Evolutionary conservation across 2,113 vertebrate species (phyloP).

Genomic region (Merops nubicus): DNA sequence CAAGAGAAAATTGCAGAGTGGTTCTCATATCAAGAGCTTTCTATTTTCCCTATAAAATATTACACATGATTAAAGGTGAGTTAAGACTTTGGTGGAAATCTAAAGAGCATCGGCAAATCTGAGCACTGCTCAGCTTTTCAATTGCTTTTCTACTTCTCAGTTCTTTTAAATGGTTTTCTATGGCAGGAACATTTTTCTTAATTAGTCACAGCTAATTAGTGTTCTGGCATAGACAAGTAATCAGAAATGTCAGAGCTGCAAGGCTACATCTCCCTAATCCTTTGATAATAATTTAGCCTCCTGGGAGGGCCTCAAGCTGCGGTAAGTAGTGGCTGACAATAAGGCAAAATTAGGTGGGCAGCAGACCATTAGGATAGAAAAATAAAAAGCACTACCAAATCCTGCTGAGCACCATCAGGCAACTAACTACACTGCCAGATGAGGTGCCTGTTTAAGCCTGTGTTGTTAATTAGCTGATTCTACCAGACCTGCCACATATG

Average conservation of each 20-base stretch:
- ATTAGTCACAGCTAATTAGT: slow-evolving; percentile 93
- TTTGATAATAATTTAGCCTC: slow-evolving; percentile 92
- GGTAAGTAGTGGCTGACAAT: slow-evolving; percentile 90
- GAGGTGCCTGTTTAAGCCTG: slow-evolving; percentile 91
- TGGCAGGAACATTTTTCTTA: slow-evolving; percentile 89
- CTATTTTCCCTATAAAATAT: slow-evolving; percentile 53
- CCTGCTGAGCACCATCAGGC: slow-evolving; percentile 89
- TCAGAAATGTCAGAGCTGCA: slow-evolving; percentile 90
- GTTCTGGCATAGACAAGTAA: slow-evolving; percentile 90
- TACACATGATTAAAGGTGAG: slow-evolving; percentile 78
- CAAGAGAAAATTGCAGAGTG: slow-evolving; percentile 17
- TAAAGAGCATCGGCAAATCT: slow-evolving; percentile 81
- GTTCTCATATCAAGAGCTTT: slow-evolving; percentile 24
- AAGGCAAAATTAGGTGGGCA: slow-evolving; percentile 90
- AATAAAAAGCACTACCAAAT: slow-evolving; percentile 87
- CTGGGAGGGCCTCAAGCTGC: slow-evolving; percentile 89
- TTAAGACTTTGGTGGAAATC: slow-evolving; percentile 76
- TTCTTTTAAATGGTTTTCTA: slow-evolving; percentile 87
- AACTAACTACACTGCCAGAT: slow-evolving; percentile 86
- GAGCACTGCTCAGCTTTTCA: slow-evolving; percentile 83
- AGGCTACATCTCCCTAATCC: slow-evolving; percentile 90
- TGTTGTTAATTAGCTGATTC: slow-evolving; percentile 91
- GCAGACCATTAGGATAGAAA: slow-evolving; percentile 87
- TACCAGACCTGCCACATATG: slow-evolving; percentile 84
- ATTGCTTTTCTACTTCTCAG: slow-evolving; percentile 83